Evolutionary conservation across 2,888 invertebrate genomes (phyloP).

Genomic region (Phoronis australis): DNA sequence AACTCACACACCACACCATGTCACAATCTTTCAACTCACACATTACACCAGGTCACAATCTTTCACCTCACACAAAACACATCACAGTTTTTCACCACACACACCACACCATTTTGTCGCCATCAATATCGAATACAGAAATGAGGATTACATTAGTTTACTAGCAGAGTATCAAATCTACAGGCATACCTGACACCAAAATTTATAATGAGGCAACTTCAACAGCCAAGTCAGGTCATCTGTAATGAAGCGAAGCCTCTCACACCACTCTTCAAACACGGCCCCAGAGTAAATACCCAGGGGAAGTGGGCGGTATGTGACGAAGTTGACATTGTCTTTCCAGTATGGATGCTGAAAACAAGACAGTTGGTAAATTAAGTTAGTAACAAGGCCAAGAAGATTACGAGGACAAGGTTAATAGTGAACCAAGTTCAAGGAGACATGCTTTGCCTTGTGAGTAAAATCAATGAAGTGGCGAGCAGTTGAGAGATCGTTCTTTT

Average conservation of each 20-base stretch:
- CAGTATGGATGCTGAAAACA: conserved; percentile 59
- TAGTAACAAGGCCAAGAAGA: too few relatives aligned
- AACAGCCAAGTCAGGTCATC: conserved; percentile 68
- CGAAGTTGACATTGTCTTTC: conserved; percentile 59
- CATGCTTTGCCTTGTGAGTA: too few relatives aligned
- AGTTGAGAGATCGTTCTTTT: too few relatives aligned
- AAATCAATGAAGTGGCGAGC: too few relatives aligned
- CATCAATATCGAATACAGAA: not conserved
- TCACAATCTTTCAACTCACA: not conserved
- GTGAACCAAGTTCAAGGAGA: too few relatives aligned
- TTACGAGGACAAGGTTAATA: too few relatives aligned
- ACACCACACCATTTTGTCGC: not conserved
- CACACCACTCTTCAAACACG: conserved; percentile 64
- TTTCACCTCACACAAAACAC: not conserved
- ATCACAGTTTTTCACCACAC: not conserved
- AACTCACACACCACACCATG: not conserved
- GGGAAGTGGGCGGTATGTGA: conserved; percentile 58
- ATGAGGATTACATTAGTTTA: not conserved
- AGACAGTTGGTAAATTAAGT: too few relatives aligned
- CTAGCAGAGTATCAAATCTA: conserved; percentile 33
- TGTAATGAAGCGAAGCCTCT: conserved; percentile 60
- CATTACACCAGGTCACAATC: not conserved
- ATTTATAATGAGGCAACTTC: conserved; percentile 61
- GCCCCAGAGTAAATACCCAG: conserved; percentile 25
- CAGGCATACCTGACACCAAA: conserved; percentile 57